Conservation (phyloP, 2,113 vertebrate species). For the Bufo bufo region DNA sequence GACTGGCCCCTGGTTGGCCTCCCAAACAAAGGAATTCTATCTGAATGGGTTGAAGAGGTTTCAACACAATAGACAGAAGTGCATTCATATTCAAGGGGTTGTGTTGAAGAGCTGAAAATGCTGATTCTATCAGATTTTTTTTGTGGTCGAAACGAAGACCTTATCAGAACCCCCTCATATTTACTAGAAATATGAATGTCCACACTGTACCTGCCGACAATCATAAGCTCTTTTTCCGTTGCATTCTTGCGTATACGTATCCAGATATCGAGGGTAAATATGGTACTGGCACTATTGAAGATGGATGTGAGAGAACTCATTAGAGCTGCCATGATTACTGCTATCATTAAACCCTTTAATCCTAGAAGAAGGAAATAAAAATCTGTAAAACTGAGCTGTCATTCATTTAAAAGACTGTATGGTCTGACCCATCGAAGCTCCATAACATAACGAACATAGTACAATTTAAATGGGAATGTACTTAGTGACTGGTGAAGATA, state of each 20-base stretch:
- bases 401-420: neutral
- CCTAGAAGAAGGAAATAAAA: constrained; percentile 68
- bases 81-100: too few species aligned
- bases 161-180: neutral
- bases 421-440: neutral
- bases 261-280: constrained; percentile 93
- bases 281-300: constrained; percentile 95
- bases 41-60: too few species aligned
- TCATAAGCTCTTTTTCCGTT: constrained; percentile 88
- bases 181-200: neutral
- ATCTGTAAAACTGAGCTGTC: neutral
- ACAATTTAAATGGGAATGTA: too few species aligned
- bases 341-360: constrained; percentile 92
- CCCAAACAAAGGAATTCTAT: too few species aligned
- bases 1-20: too few species aligned
- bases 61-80: too few species aligned
- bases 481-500: neutral
- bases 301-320: constrained; percentile 97
- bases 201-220: constrained; percentile 85
- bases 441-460: neutral
- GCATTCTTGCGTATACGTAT: constrained; percentile 75
- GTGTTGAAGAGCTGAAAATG: too few species aligned
- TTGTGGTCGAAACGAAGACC: too few species aligned
- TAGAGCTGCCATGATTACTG: constrained; percentile 91
- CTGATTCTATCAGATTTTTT: too few species aligned